Evolutionary conservation across 2,797 vertebrate species (phyloP), one percentile per base, ranked within the genome.

Genomic region (Naso thynnoides): DNA sequence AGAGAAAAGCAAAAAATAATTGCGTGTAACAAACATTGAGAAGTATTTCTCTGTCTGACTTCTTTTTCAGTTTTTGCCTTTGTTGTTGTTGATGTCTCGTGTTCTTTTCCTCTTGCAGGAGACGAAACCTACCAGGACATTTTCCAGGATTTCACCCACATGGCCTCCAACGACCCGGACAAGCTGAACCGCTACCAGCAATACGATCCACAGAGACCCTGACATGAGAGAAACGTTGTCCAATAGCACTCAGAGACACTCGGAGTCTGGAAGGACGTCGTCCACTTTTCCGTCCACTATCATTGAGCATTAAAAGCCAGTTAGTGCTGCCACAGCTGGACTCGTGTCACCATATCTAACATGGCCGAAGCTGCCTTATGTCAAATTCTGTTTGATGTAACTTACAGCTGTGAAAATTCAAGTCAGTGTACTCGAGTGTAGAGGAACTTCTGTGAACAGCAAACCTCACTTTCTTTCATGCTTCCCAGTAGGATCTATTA

Each of bases 111-210:
- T 73, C 59, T 65, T 87, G 48, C 93, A 99, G 98, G 98, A 81
- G 98, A 99, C 72, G 98, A 98, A 95, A 96, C 97, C 49, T 99
- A 98, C 85, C 97, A 99, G 88, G 98, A 99, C 89, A 99, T 99
- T 88, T 99, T 99, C 89, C 96, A 98, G 91, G 98, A 99, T 88
- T 99, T 98, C 93, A 96, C 96, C 73, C 97, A 98, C 85, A 99
- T 99, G 98, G 98, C 98, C 29, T 96, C 98, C 70, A 97, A 99
- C 66, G 95, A 99, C 86, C 98, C 98, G 2, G 97, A 98, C 81
- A 99, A 98, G 93, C 93, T 99, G 70, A 96, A 97, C 81, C 97
- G 97, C 82, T 98, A 97, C 92, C 96, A 96, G 91, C 95, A 95
- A 83, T 86, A 94, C 18, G 95, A 96, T 76, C 86, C 90, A 0